Percentiles rank a stretch among this genome's conserved stretches.
Conservation (phyloP, 37 sponge, comb jelly and placozoan species). For the Chondrilla cf. caribensis region DNA sequence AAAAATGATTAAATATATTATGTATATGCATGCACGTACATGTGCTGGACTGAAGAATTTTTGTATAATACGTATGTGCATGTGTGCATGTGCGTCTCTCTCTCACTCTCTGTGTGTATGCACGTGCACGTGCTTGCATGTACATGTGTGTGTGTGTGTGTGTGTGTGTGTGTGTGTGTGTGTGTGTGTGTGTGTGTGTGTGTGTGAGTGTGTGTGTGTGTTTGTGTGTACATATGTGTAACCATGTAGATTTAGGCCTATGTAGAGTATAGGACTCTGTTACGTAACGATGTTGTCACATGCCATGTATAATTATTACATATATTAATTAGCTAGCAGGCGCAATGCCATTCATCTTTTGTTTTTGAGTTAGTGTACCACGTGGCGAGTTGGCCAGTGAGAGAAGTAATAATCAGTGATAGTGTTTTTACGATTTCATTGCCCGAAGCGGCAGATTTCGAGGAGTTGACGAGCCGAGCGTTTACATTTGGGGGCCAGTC, state of each 20-base stretch:
- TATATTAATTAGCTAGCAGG: no score
- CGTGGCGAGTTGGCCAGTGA: no score
- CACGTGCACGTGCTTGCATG: slow-evolving; percentile 23
- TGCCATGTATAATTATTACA: no score
- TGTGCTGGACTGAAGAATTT: slow-evolving; percentile 10
- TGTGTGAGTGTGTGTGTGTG: not conserved
- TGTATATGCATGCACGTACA: not conserved
- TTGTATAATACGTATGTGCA: slow-evolving; percentile 20
- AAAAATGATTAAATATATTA: no score
- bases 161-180: slow-evolving; percentile 35
- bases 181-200: slow-evolving; percentile 21
- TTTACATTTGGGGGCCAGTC: slow-evolving; percentile 4
- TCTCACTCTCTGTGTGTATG: slow-evolving; percentile 26
- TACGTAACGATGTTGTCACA: no score
- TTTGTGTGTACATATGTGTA: not conserved
- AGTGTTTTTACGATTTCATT: no score
- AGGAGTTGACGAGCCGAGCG: no score
- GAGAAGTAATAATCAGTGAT: no score
- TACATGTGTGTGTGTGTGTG: slow-evolving; percentile 19
- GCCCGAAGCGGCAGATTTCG: no score
- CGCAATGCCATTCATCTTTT: no score
- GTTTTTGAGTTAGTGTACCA: no score
- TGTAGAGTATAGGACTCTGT: not conserved
- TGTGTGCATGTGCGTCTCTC: slow-evolving; percentile 27
- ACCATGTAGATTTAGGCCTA: not conserved